phyloP scores from a whole-genome alignment of 2,113 vertebrate species.

The Monopterus albus region DNA sequence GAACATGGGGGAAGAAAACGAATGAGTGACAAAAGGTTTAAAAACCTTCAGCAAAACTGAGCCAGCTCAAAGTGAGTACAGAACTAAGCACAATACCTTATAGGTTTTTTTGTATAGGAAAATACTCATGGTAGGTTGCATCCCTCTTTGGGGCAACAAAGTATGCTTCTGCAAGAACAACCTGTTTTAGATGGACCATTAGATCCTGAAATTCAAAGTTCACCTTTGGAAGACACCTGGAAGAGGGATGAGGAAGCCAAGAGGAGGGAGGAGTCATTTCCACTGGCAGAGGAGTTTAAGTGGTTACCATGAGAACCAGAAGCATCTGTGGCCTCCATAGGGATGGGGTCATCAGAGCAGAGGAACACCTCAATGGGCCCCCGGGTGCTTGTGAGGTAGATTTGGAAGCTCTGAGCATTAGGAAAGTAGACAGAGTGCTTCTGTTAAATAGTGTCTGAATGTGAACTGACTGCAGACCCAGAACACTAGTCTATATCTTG shows the following conservation, averaged over 20 bases:
- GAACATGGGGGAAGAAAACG: not conserved
- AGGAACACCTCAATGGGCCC: constrained; percentile 95
- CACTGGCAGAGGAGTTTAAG: not conserved
- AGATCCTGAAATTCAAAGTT: constrained; percentile 2
- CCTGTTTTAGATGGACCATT: no score
- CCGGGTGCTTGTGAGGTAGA: constrained; percentile 91
- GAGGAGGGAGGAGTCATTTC: not conserved
- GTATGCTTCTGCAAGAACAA: not conserved
- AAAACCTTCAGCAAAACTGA: not conserved
- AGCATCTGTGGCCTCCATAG: constrained; percentile 78
- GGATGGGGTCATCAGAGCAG: constrained; percentile 87
- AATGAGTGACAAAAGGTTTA: not conserved
- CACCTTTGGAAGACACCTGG: constrained; percentile 66
- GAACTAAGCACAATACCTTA: no score
- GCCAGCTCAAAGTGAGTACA: no score
- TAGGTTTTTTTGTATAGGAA: no score
- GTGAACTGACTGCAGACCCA: not conserved
- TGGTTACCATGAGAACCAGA: constrained; percentile 76
- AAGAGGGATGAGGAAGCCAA: constrained; percentile 2
- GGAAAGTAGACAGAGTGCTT: not conserved
- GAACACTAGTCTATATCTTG: not conserved
- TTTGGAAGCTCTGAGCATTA: constrained; percentile 86
- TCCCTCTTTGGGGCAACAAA: not conserved
- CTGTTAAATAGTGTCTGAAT: not conserved
- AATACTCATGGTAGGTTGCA: not conserved